Evolutionary conservation across 2,888 invertebrate genomes (phyloP).

Genomic region (Malthinus flaveolus): DNA sequence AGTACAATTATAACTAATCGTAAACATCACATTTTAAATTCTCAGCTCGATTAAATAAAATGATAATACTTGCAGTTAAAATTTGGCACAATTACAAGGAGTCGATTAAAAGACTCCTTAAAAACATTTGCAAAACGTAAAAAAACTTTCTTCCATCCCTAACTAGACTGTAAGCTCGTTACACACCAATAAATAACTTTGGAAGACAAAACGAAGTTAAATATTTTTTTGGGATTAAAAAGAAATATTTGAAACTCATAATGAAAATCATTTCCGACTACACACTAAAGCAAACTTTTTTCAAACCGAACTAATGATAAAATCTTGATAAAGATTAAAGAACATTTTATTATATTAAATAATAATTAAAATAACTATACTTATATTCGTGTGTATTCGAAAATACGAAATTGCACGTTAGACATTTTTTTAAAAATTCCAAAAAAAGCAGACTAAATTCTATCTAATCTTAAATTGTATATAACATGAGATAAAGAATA

Average conservation of each 20-base stretch:
- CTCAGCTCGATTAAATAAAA: too few species aligned
- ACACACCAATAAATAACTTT: background rate
- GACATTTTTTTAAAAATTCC: conserved; percentile 16
- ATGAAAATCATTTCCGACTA: too few species aligned
- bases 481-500: conserved; percentile 36
- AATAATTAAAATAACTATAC: conserved; percentile 14
- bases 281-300: too few species aligned
- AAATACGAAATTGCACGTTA: conserved; percentile 18
- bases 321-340: conserved; percentile 9
- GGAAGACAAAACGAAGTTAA: background rate
- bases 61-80: too few species aligned
- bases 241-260: background rate
- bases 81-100: too few species aligned
- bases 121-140: too few species aligned
- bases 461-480: conserved; percentile 22
- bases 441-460: conserved; percentile 22
- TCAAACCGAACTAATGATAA: background rate
- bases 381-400: conserved; percentile 14
- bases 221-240: background rate
- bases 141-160: too few species aligned
- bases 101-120: too few species aligned
- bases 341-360: conserved; percentile 16
- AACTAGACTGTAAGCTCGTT: too few species aligned
- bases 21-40: too few species aligned
- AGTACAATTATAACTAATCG: too few species aligned